A percentile compares a stretch with the other conserved stretches of the same genome.
Evolutionary conservation across 2,888 invertebrate genomes (phyloP).

Genomic region (Caenorhabditis sp.): DNA sequence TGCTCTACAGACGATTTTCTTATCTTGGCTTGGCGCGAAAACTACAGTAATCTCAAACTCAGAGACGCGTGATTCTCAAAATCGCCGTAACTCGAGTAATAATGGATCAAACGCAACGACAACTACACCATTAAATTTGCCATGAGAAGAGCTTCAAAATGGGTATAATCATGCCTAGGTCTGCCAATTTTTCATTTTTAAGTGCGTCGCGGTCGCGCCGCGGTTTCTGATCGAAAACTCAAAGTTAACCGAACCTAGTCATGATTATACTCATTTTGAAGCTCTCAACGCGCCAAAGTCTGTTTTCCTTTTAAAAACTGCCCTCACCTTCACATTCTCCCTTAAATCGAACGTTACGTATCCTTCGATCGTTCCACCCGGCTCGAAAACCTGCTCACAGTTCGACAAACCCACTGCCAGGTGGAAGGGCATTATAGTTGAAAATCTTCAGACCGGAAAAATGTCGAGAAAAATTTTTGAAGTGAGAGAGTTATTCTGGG

Average conservation of each 20-base stretch:
- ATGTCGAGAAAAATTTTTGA: neutral
- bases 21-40: too few species aligned
- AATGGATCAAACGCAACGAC: too few species aligned
- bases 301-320: neutral
- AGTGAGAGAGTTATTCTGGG: too few species aligned
- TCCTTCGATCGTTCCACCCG: slow-evolving; percentile 54
- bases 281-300: neutral
- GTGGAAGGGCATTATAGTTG: slow-evolving; percentile 59
- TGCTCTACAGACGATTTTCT: too few species aligned
- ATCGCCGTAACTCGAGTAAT: too few species aligned
- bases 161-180: neutral
- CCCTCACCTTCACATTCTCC: slow-evolving; percentile 63
- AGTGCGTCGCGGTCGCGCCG: neutral
- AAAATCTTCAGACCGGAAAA: slow-evolving; percentile 2
- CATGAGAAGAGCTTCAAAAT: neutral
- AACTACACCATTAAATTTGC: neutral
- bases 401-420: slow-evolving; percentile 57
- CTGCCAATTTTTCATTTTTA: neutral
- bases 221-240: too few species aligned
- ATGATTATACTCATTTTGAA: slow-evolving; percentile 2
- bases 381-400: slow-evolving; percentile 58
- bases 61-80: too few species aligned
- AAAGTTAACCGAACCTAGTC: neutral
- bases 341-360: slow-evolving; percentile 58
- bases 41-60: too few species aligned